phyloP scores from a whole-genome alignment of 2,797 vertebrate genomes.

The Myripristis jacobus region DNA sequence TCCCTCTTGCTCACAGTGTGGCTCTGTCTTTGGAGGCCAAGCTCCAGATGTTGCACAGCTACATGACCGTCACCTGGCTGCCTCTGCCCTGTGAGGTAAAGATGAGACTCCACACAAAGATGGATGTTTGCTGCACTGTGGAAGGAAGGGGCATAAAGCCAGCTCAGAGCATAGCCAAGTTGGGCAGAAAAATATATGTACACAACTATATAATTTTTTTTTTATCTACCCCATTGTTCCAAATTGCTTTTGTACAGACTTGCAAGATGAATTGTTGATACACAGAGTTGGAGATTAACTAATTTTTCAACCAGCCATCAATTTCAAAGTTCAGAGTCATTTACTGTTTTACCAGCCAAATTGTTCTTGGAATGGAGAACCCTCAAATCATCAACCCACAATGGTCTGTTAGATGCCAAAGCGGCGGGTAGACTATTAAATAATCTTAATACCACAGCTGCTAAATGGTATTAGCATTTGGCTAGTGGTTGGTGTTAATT shows the following conservation, averaged over 20 bases:
- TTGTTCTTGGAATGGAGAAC: neutral
- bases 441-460: neutral
- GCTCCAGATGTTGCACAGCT: slow-evolving; percentile 93
- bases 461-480: neutral
- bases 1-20: slow-evolving; percentile 80
- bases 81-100: slow-evolving; percentile 91
- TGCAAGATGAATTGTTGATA: neutral
- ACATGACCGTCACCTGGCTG: slow-evolving; percentile 93
- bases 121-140: neutral
- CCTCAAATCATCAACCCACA: neutral
- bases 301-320: neutral
- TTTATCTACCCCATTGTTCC: neutral
- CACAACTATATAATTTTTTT: no score
- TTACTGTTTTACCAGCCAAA: slow-evolving; percentile 1
- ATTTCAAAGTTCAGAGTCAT: neutral
- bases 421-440: neutral
- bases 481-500: slow-evolving; percentile 9
- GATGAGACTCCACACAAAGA: slow-evolving; percentile 65
- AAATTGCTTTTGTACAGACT: neutral
- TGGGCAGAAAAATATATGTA: neutral
- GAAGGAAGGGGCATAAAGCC: neutral
- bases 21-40: slow-evolving; percentile 95
- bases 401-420: slow-evolving; percentile 7
- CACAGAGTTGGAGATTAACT: neutral
- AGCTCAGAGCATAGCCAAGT: neutral